A percentile compares a stretch with the other conserved stretches of the same genome.
Evolutionary conservation across 2,113 vertebrate species (phyloP).

Genomic region (Callionymus lyra): DNA sequence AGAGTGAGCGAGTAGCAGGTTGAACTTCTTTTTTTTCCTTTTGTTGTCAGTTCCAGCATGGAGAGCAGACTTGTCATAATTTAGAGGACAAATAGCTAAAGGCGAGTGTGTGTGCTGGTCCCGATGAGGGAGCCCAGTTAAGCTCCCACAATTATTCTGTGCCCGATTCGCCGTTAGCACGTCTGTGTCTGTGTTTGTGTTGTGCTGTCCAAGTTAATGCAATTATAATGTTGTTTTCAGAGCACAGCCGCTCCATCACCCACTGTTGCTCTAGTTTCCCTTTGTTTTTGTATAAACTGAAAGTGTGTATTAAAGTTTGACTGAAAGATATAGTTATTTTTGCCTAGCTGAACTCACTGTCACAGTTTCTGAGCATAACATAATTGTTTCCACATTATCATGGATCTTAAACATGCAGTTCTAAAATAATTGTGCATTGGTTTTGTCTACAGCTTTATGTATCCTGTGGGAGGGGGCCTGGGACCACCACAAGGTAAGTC

Average conservation of each 20-base stretch:
- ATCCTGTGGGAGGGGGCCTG: conserved; percentile 83
- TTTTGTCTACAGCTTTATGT: conserved; percentile 78
- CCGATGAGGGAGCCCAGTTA: not conserved
- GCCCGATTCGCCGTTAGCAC: conserved; percentile 8
- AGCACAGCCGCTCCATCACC: too few species aligned
- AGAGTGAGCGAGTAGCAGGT: not conserved
- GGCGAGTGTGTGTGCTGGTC: conserved; percentile 42
- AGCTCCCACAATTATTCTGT: not conserved
- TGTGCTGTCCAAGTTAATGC: too few species aligned
- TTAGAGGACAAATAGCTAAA: conserved; percentile 42
- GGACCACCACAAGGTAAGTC: conserved; percentile 87
- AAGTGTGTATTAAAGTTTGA: too few species aligned
- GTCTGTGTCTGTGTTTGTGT: too few species aligned
- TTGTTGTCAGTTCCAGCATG: conserved; percentile 14
- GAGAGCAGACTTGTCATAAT: conserved; percentile 18
- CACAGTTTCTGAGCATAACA: too few species aligned
- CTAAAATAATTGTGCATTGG: not conserved
- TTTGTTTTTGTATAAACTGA: too few species aligned
- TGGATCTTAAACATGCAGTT: not conserved
- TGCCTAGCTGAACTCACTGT: too few species aligned
- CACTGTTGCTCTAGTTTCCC: too few species aligned
- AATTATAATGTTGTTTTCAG: too few species aligned
- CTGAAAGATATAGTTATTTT: too few species aligned
- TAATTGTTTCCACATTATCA: too few species aligned
- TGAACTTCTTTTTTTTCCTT: conserved; percentile 4